Evolutionary conservation across 2,888 invertebrate genomes (phyloP).

Genomic region (Drosophila paranaensis): DNA sequence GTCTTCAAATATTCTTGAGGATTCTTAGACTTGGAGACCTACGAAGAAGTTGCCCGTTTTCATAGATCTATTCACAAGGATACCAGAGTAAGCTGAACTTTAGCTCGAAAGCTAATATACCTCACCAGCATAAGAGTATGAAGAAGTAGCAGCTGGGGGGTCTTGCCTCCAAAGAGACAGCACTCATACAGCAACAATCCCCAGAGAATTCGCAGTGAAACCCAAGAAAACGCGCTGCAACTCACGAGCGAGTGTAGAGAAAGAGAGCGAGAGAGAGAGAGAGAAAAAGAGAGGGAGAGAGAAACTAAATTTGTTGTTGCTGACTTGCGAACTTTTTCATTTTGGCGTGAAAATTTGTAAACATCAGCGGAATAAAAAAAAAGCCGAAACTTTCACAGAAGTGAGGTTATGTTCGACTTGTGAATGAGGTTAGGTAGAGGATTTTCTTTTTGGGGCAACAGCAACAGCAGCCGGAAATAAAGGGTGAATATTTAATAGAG

Average conservation of each 20-base stretch:
- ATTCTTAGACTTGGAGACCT: no score
- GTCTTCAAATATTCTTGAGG: no score
- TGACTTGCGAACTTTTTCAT: slow-evolving; percentile 71
- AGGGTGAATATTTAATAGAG: slow-evolving; percentile 77
- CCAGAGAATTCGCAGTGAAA: slow-evolving; percentile 17
- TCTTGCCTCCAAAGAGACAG: not conserved
- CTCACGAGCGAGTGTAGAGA: not conserved
- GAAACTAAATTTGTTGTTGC: slow-evolving; percentile 20
- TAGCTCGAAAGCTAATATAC: not conserved
- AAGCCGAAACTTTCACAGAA: slow-evolving; percentile 49
- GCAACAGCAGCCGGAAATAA: slow-evolving; percentile 36
- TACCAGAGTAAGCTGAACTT: no score
- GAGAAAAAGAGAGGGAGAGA: not conserved
- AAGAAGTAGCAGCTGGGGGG: not conserved
- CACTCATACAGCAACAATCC: slow-evolving; percentile 15
- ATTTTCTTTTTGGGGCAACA: not conserved
- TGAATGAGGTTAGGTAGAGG: not conserved
- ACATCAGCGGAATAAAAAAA: slow-evolving; percentile 65
- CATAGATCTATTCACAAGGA: no score
- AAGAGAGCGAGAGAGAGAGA: slow-evolving; percentile 1
- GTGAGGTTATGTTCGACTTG: slow-evolving; percentile 28
- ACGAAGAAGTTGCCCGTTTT: no score
- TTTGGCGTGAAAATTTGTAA: slow-evolving; percentile 76
- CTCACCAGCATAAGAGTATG: not conserved
- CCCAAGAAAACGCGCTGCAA: not conserved